Evolutionary conservation across 1,140 invertebrate genomes (phyloP).

Genomic region (Drosophila grimshawi): DNA sequence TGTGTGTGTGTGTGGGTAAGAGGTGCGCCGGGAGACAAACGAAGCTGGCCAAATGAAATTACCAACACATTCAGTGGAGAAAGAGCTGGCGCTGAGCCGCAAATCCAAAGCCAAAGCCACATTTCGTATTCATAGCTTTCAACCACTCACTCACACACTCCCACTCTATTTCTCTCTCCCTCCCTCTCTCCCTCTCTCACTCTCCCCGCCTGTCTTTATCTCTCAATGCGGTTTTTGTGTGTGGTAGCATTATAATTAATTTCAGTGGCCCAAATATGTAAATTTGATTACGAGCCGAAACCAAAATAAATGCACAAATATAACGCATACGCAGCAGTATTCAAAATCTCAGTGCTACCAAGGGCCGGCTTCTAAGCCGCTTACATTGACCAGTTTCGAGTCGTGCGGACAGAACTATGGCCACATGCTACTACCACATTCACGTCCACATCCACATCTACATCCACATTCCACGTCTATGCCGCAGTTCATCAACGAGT

Average conservation of each 20-base stretch:
- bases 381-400: constrained; percentile 70
- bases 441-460: constrained; percentile 31
- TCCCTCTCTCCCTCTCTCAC: neutral
- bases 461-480: neutral
- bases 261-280: constrained; percentile 75
- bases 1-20: constrained; percentile 46
- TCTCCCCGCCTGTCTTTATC: constrained; percentile 2
- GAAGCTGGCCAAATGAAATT: constrained; percentile 59
- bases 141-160: constrained; percentile 4
- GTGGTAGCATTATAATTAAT: constrained; percentile 76
- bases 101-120: constrained; percentile 67
- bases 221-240: constrained; percentile 36
- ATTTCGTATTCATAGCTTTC: constrained; percentile 75
- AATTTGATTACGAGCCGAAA: constrained; percentile 70
- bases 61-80: constrained; percentile 53
- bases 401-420: neutral
- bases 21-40: constrained; percentile 2
- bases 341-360: constrained; percentile 27
- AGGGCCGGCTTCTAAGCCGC: constrained; percentile 63
- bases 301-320: constrained; percentile 69
- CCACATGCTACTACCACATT: constrained; percentile 49
- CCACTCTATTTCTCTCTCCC: constrained; percentile 4
- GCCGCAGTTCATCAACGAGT: constrained; percentile 65
- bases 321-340: constrained; percentile 68
- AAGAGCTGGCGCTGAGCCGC: constrained; percentile 62